A percentile compares a stretch with the other conserved stretches of the same genome.
phyloP scores from a whole-genome alignment of 2,797 vertebrate species.

The Sorex maritimensis region DNA sequence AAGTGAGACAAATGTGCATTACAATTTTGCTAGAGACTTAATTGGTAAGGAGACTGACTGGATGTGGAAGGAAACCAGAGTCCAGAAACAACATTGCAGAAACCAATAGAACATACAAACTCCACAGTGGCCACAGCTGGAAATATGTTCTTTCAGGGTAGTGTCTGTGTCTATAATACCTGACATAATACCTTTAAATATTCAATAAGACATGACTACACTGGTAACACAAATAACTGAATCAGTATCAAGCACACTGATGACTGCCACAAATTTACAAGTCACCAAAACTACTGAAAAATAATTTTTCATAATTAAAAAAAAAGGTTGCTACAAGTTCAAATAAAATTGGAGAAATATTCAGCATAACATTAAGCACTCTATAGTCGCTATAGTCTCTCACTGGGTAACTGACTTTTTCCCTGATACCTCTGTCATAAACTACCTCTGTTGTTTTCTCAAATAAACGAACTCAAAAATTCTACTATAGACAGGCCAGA shows the following conservation, averaged over 20 bases:
- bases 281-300: background rate
- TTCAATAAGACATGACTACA: conserved; percentile 40
- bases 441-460: background rate
- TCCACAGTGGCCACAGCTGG: background rate
- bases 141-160: background rate
- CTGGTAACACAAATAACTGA: conserved; percentile 24
- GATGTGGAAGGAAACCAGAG: background rate
- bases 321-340: no score
- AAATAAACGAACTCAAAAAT: no score
- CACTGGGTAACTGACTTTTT: background rate
- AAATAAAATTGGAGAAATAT: no score
- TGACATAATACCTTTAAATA: conserved; percentile 11
- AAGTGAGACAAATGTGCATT: background rate
- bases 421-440: conserved; percentile 62
- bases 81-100: background rate
- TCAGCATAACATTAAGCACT: no score
- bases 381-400: background rate
- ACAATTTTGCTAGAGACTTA: background rate
- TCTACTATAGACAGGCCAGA: no score
- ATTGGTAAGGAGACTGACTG: background rate
- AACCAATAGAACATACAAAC: background rate
- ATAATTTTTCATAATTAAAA: conserved; percentile 30
- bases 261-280: background rate
- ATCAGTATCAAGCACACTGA: background rate
- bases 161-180: background rate